These are phyloP conservation scores for Drosophila saltans DNA, from an alignment of 1,140 invertebrate genomes.

Conservation along the genomic window DNA sequence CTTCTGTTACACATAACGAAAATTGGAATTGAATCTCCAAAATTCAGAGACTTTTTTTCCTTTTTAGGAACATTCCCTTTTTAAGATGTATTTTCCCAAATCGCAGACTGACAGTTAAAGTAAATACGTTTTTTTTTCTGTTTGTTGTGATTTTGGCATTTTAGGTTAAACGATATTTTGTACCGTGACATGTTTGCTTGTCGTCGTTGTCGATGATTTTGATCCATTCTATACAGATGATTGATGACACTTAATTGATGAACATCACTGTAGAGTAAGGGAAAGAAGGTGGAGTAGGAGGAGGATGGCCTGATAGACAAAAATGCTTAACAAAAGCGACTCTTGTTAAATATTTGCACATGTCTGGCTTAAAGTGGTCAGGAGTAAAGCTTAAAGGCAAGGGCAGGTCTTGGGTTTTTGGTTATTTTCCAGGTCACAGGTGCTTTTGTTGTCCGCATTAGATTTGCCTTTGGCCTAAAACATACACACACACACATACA, in stretches of 20 bases:
- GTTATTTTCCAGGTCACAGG: conserved; percentile 77
- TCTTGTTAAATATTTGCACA: conserved; percentile 54
- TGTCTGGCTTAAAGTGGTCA: conserved; percentile 65
- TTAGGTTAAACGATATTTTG: conserved; percentile 77
- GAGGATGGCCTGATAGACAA: conserved; percentile 3
- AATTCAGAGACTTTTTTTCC: background rate
- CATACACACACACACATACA: conserved; percentile 10
- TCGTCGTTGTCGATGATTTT: conserved; percentile 61
- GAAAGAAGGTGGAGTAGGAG: no score
- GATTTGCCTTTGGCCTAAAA: conserved; percentile 54
- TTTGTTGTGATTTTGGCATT: conserved; percentile 49
- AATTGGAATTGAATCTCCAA: no score
- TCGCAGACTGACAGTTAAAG: conserved; percentile 13
- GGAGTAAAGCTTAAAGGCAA: conserved; percentile 52
- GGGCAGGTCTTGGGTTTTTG: conserved; percentile 1
- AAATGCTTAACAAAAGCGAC: conserved; percentile 28
- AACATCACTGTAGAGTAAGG: conserved; percentile 35
- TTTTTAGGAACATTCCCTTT: background rate
- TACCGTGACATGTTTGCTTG: conserved; percentile 75
- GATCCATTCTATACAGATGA: conserved; percentile 60
- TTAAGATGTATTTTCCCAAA: background rate
- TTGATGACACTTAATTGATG: conserved; percentile 81
- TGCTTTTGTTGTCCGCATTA: conserved; percentile 81
- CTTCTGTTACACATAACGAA: no score
- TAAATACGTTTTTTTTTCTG: conserved; percentile 50